Conservation (phyloP, 1,140 invertebrate genomes). For the Pogonus chalceus region DNA sequence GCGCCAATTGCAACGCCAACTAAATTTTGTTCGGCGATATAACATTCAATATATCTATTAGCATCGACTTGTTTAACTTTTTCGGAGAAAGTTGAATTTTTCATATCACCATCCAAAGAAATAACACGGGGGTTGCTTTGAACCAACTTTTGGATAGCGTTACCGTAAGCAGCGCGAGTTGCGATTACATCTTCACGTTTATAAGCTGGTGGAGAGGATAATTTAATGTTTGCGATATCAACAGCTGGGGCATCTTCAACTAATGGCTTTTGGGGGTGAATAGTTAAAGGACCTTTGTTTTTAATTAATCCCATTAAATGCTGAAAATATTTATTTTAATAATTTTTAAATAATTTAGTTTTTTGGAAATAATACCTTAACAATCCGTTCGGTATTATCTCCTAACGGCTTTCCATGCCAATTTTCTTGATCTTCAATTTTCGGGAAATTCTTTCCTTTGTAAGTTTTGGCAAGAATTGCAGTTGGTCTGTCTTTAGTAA, state of each 20-base stretch:
- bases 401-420: conserved; percentile 98
- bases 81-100: conserved; percentile 96
- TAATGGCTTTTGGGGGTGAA: conserved; percentile 54
- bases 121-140: conserved; percentile 76
- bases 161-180: conserved; percentile 91
- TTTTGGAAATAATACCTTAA: conserved; percentile 44
- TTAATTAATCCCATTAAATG: conserved; percentile 56
- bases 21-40: conserved; percentile 97
- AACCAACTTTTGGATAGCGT: conserved; percentile 81
- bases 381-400: conserved; percentile 60
- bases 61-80: conserved; percentile 74
- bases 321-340: conserved; percentile 29
- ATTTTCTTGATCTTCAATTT: conserved; percentile 86
- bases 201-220: conserved; percentile 81
- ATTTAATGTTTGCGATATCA: conserved; percentile 61
- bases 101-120: conserved; percentile 92
- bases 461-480: conserved; percentile 92
- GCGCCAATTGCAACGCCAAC: conserved; percentile 93
- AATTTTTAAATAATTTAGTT: background rate
- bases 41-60: conserved; percentile 87
- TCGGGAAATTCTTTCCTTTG: conserved; percentile 84
- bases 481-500: conserved; percentile 75
- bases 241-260: conserved; percentile 60
- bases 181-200: conserved; percentile 72
- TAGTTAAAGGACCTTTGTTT: conserved; percentile 43